Percentiles rank a stretch among this genome's conserved stretches.
Evolutionary conservation across 1,140 invertebrate species (phyloP).

Genomic region (Drosophila navojoa): DNA sequence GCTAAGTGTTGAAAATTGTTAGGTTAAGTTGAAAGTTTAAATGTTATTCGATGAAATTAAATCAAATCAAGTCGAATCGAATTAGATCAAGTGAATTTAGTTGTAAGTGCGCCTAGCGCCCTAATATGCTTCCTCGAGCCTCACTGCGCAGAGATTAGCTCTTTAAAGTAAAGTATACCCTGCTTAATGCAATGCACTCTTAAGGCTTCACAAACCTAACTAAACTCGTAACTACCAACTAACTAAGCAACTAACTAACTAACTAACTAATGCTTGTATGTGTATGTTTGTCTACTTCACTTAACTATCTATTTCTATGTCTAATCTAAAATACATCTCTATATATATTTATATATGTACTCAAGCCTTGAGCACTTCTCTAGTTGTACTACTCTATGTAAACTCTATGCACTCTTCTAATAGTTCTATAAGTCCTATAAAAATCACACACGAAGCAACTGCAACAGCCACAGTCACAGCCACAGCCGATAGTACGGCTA

Average conservation of each 20-base stretch:
- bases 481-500: not conserved
- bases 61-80: conserved; percentile 11
- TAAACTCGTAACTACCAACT: not conserved
- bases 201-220: conserved; percentile 29
- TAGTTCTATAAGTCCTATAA: conserved; percentile 33
- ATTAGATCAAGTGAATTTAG: conserved; percentile 15
- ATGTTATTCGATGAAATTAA: conserved; percentile 22
- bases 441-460: conserved; percentile 41
- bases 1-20: conserved; percentile 16
- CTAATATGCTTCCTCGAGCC: conserved; percentile 18
- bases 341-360: conserved; percentile 24
- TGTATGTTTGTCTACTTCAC: conserved; percentile 49
- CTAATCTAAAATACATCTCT: conserved; percentile 23
- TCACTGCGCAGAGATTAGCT: conserved; percentile 24
- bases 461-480: not conserved
- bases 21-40: conserved; percentile 27
- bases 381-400: conserved; percentile 22
- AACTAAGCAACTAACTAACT: too few relatives aligned
- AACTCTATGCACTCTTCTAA: conserved; percentile 40
- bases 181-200: conserved; percentile 36
- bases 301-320: conserved; percentile 31
- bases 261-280: conserved; percentile 47
- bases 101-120: conserved; percentile 22
- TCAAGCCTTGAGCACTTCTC: conserved; percentile 37
- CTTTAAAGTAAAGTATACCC: conserved; percentile 25